These are phyloP conservation scores for Dromas ardeola DNA, from an alignment of 2,113 vertebrate species.

Conservation along the genomic window DNA sequence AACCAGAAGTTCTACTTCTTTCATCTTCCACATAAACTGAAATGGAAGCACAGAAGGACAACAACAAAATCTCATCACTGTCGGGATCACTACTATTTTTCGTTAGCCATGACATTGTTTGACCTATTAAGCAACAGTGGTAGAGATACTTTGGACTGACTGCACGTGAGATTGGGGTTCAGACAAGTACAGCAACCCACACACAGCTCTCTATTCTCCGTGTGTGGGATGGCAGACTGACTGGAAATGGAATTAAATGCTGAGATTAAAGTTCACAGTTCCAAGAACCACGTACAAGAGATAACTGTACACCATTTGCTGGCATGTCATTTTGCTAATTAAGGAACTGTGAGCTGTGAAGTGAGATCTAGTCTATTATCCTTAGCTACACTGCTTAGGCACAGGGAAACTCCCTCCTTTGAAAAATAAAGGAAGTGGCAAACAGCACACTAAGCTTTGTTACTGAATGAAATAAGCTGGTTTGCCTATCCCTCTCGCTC, in stretches of 20 bases:
- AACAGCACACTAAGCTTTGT: background rate
- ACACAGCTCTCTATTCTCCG: background rate
- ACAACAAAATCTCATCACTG: background rate
- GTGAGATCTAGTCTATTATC: background rate
- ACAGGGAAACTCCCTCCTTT: background rate
- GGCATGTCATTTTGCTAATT: background rate
- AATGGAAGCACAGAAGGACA: background rate
- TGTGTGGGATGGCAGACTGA: background rate
- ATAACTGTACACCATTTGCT: background rate
- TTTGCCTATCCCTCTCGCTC: background rate
- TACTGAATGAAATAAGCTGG: background rate
- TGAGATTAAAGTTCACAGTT: background rate
- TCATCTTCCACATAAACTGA: background rate
- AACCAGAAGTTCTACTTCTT: background rate
- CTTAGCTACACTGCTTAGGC: background rate
- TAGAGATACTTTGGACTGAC: background rate
- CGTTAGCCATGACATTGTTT: background rate
- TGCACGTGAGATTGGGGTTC: background rate
- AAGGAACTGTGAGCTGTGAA: background rate
- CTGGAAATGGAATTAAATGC: background rate
- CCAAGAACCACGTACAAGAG: background rate
- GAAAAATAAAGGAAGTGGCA: background rate
- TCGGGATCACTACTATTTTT: background rate
- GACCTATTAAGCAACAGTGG: background rate
- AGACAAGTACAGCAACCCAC: background rate